These are phyloP conservation scores for Crotalus horridus DNA, from an alignment of 2,113 vertebrate species.

Conservation along the genomic window DNA sequence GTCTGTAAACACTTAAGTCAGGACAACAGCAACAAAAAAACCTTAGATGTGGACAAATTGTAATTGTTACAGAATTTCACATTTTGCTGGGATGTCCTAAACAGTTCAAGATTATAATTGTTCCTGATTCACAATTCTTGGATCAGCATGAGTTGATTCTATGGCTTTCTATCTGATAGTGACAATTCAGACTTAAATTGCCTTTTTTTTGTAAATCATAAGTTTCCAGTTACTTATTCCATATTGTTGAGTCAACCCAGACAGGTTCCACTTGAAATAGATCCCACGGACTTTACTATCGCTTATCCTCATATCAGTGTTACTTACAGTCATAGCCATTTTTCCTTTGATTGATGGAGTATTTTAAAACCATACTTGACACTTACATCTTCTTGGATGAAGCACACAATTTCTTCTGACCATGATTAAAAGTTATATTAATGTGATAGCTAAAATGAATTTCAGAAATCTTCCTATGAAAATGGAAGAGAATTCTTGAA, in stretches of 20 bases:
- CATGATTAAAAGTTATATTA: not conserved
- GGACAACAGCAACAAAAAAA: not conserved
- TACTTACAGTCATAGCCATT: not conserved
- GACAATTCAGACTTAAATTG: slow-evolving; percentile 11
- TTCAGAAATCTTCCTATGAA: not conserved
- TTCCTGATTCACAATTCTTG: not conserved
- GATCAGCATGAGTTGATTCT: not conserved
- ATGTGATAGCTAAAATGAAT: not conserved
- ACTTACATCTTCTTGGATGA: not conserved
- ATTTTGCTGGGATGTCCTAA: not conserved
- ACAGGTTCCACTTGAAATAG: not conserved
- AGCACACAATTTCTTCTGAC: not conserved
- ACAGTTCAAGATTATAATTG: not conserved
- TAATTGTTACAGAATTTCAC: not conserved
- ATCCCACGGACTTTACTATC: not conserved
- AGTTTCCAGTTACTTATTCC: not conserved
- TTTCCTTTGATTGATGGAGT: not conserved
- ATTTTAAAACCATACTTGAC: not conserved
- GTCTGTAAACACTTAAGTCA: slow-evolving; percentile 17
- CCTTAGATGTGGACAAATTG: slow-evolving; percentile 2
- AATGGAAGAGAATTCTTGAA: not conserved
- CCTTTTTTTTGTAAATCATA: not conserved
- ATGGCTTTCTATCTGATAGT: slow-evolving; percentile 40
- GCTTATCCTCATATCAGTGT: not conserved
- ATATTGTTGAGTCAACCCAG: not conserved